Conservation (phyloP, 1,140 invertebrate species). For the Trachymyrmex septentrionalis region DNA sequence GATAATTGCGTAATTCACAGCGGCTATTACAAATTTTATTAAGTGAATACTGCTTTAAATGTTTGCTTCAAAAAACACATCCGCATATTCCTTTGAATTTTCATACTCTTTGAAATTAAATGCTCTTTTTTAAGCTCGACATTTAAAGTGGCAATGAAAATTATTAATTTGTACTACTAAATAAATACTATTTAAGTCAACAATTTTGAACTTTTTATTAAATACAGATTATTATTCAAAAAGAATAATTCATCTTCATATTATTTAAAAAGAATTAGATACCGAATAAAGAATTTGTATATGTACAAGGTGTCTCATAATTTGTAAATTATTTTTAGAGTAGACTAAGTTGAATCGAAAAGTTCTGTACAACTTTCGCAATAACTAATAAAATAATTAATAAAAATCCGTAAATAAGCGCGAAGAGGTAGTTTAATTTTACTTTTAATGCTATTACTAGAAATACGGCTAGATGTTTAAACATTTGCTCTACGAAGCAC, state of each 20-base stretch:
- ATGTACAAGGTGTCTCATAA: no score
- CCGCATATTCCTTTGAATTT: background rate
- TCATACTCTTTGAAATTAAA: background rate
- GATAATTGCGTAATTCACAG: slow-evolving; percentile 19
- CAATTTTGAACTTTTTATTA: background rate
- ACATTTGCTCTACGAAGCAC: no score
- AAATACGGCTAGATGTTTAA: no score
- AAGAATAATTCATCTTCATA: background rate
- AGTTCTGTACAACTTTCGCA: no score
- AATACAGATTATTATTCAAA: background rate
- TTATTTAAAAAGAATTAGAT: background rate
- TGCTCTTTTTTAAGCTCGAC: background rate
- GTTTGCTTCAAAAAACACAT: background rate
- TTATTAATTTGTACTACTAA: background rate
- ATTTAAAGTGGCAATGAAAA: background rate
- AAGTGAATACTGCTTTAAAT: slow-evolving; percentile 11
- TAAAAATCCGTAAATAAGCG: no score
- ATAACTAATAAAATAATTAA: no score
- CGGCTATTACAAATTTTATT: slow-evolving; percentile 6
- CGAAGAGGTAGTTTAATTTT: no score
- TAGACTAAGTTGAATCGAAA: no score
- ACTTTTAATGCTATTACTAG: no score
- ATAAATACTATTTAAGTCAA: background rate
- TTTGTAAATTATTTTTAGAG: no score
- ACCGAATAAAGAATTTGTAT: background rate